These are phyloP conservation scores for Melanocharis versteri DNA, from an alignment of 2,113 vertebrate species.

Conservation along the genomic window DNA sequence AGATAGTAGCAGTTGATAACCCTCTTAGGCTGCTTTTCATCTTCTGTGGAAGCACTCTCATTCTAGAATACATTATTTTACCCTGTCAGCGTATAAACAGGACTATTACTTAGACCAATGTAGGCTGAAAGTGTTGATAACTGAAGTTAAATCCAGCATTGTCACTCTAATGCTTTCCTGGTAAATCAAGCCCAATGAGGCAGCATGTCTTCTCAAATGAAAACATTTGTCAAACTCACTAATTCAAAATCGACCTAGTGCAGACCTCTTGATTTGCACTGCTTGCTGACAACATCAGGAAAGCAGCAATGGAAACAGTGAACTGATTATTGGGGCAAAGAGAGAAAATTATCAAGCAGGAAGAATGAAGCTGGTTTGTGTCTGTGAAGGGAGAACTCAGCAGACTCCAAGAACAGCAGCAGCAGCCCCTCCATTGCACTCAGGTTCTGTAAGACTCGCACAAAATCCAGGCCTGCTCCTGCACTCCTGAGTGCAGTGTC, in stretches of 20 bases:
- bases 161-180: not conserved
- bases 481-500: not conserved
- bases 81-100: constrained; percentile 51
- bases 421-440: not conserved
- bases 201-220: constrained; percentile 47
- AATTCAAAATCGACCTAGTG: constrained; percentile 14
- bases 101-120: constrained; percentile 67
- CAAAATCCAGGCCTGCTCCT: not conserved
- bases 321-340: not conserved
- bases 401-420: not conserved
- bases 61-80: constrained; percentile 59
- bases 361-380: not conserved
- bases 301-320: not conserved
- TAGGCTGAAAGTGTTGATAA: constrained; percentile 39
- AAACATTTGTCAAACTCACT: constrained; percentile 53
- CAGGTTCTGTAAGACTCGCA: not conserved
- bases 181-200: constrained; percentile 32
- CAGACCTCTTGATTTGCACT: constrained; percentile 29
- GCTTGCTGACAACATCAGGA: not conserved
- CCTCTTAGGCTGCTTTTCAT: constrained; percentile 45
- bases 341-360: not conserved
- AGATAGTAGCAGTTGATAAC: constrained; percentile 29
- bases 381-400: not conserved
- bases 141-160: constrained; percentile 42
- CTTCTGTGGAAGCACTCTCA: not conserved